Conservation (phyloP, 1,140 invertebrate genomes). For the Hypsibius dujardini region DNA sequence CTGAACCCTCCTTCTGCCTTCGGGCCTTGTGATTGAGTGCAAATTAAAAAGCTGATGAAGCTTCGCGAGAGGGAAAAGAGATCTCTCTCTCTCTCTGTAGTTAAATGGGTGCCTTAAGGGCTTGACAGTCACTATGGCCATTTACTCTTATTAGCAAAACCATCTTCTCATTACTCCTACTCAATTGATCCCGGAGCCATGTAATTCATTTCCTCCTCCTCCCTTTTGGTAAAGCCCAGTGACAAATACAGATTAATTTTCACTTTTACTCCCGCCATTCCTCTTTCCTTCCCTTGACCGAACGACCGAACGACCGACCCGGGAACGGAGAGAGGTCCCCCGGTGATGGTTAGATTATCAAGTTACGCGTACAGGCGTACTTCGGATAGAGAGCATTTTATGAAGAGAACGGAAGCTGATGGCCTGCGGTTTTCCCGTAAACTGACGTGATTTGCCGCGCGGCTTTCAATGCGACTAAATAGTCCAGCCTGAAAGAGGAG, state of each 20-base stretch:
- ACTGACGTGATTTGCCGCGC: no score
- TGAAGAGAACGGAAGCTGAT: no score
- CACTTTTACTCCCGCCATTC: background rate
- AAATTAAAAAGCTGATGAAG: slow-evolving; percentile 4
- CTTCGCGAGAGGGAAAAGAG: background rate
- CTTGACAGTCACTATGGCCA: background rate
- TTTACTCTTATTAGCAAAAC: background rate
- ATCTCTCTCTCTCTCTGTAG: background rate
- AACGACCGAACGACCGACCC: no score
- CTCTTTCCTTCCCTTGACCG: no score
- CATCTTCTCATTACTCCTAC: background rate
- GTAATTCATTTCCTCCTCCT: background rate
- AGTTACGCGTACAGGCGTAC: no score
- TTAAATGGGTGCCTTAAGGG: background rate
- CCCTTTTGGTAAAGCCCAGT: background rate
- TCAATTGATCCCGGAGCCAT: slow-evolving; percentile 5
- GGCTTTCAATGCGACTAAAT: no score
- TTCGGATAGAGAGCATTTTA: no score
- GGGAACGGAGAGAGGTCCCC: background rate
- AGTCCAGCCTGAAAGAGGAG: no score
- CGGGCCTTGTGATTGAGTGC: background rate
- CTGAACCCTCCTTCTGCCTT: no score
- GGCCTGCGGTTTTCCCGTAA: no score
- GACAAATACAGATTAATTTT: slow-evolving; percentile 3
- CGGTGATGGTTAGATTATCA: background rate